Evolutionary conservation across 2,888 invertebrate species (phyloP), one percentile per base, ranked within the genome.

Genomic region (Acanthacorydalis orientalis): DNA sequence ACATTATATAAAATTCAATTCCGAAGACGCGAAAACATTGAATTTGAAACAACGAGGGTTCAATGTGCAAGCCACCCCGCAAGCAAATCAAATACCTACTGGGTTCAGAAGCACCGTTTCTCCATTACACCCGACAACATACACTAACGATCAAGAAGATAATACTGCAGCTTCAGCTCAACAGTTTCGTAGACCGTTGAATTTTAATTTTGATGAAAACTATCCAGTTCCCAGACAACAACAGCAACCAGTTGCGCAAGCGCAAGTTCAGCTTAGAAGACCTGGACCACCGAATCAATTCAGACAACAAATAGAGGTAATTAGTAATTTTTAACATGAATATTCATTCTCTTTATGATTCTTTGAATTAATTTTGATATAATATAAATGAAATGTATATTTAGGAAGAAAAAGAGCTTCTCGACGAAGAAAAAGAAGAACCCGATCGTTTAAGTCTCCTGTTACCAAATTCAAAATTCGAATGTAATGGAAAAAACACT

Each of bases 391-490:
- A 6, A 33, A 33, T 34, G 33, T 14, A 34, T 15, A 41, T 50
- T 14, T 52, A 72, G 55, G 70, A 72, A 52, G 70, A 71, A 49
- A 47, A 43, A 23, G 73, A 78, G 53, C 77, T 80, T 53, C 72
- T 80, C 53, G 77, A 79, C 55, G 79, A 83, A 54, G 83, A 87
- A 60, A 80, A 82, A 57, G 84, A 86, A 57, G 85, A 88, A 57
- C 91, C 91, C 1, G 91, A 91, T 67, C 78, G 88, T 55, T 73
- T 91, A 14, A 77, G 81, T 11, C 65, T 78, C 39, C 72, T 91
- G 44, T 71, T 91, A 50, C 83, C 83, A 47, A 83, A 88, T 63
- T 87, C 88, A 51, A 84, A 83, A 62, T 92, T 91, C 64, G 75
- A 77, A 59, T 91, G 91, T 63, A 73, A 73, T 37, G 77, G 75